These are phyloP conservation scores for Chloropsis cyanopogon DNA, from an alignment of 2,113 vertebrate species.

Conservation along the genomic window DNA sequence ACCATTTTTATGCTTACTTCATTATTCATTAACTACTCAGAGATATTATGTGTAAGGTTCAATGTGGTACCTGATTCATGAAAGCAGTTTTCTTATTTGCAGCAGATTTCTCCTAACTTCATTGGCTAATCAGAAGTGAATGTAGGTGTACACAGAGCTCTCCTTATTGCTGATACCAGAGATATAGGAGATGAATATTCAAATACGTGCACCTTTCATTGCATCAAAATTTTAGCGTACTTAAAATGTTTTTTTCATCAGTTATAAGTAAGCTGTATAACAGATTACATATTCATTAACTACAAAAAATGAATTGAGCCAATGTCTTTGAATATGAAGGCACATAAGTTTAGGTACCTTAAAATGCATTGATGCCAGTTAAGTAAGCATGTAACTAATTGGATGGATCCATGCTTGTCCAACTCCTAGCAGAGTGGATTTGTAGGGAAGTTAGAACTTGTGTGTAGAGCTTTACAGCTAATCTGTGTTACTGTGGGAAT, in stretches of 20 bases:
- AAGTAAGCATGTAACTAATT: not conserved
- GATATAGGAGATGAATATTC: not conserved
- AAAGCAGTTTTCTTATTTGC: not conserved
- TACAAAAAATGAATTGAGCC: not conserved
- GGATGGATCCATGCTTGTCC: not conserved
- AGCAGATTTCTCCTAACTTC: not conserved
- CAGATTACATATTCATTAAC: not conserved
- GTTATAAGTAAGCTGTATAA: not conserved
- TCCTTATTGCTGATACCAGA: not conserved
- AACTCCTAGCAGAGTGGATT: not conserved
- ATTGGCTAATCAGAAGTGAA: not conserved
- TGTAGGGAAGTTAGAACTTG: not conserved
- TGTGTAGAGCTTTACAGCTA: not conserved
- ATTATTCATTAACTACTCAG: conserved; percentile 17
- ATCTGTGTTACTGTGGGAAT: not conserved
- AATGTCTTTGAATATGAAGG: not conserved
- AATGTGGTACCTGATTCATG: not conserved
- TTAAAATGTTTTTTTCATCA: not conserved
- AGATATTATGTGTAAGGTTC: not conserved
- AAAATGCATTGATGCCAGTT: not conserved
- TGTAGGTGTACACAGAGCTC: not conserved
- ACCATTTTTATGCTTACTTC: not conserved
- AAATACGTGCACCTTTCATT: not conserved
- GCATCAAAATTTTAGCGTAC: not conserved
- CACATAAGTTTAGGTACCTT: not conserved